Percentiles rank a stretch among this genome's conserved stretches.
Evolutionary conservation across 1,140 invertebrate genomes (phyloP).

Genomic region (Drosophila biarmipes): DNA sequence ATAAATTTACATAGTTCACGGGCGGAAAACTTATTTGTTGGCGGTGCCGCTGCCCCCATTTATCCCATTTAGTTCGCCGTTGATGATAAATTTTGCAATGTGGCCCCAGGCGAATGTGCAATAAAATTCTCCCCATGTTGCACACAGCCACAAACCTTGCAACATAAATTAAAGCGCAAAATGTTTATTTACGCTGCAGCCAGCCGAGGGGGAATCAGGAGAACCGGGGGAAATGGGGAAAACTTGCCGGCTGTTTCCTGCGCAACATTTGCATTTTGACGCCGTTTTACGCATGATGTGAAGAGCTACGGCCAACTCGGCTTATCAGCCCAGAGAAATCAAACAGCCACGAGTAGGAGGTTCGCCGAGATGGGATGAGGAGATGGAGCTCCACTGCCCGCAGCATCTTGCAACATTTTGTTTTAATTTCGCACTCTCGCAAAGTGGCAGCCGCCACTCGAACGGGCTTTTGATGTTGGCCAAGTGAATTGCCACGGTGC

Average conservation of each 20-base stretch:
- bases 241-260: slow-evolving; percentile 61
- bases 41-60: slow-evolving; percentile 36
- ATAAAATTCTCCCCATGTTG: slow-evolving; percentile 69
- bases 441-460: slow-evolving; percentile 77
- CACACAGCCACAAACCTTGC: slow-evolving; percentile 44
- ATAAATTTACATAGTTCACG: slow-evolving; percentile 26
- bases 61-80: slow-evolving; percentile 40
- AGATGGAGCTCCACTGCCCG: slow-evolving; percentile 47
- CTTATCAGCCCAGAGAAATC: slow-evolving; percentile 74
- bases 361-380: not conserved
- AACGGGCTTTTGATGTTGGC: slow-evolving; percentile 74
- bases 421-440: slow-evolving; percentile 80
- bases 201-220: not conserved
- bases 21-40: slow-evolving; percentile 31
- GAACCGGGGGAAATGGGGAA: slow-evolving; percentile 2
- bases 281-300: slow-evolving; percentile 78
- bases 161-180: slow-evolving; percentile 78
- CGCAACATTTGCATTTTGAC: slow-evolving; percentile 78
- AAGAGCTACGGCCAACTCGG: slow-evolving; percentile 43
- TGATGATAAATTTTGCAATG: slow-evolving; percentile 67
- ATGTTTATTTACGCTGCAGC: slow-evolving; percentile 73
- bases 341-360: slow-evolving; percentile 42
- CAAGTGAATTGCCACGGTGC: slow-evolving; percentile 28
- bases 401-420: slow-evolving; percentile 82
- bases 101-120: slow-evolving; percentile 60